These are phyloP conservation scores for Rallus limicola DNA, from an alignment of 2,113 vertebrate genomes.

Conservation along the genomic window DNA sequence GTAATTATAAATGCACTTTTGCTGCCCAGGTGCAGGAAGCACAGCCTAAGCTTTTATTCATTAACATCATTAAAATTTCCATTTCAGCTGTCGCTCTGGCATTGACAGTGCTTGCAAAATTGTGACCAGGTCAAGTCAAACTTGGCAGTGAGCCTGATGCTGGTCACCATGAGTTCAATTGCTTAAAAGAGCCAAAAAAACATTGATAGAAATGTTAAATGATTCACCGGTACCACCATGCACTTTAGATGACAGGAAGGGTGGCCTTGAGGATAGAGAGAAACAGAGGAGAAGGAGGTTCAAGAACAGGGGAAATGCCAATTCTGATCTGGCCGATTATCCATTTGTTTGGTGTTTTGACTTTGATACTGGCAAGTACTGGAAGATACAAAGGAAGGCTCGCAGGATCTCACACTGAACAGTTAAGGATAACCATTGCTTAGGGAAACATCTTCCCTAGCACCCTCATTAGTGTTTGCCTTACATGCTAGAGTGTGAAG, in stretches of 20 bases:
- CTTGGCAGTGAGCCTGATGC: slow-evolving; percentile 21
- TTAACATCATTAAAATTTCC: slow-evolving; percentile 71
- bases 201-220: slow-evolving; percentile 17
- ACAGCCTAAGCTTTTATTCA: slow-evolving; percentile 59
- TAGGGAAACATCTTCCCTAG: not conserved
- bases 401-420: not conserved
- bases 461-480: not conserved
- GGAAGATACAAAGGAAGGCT: not conserved
- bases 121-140: slow-evolving; percentile 38
- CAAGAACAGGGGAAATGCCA: not conserved
- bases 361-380: not conserved
- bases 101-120: slow-evolving; percentile 37
- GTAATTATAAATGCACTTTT: slow-evolving; percentile 67
- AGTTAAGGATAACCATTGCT: not conserved
- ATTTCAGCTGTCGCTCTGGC: slow-evolving; percentile 51
- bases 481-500: not conserved
- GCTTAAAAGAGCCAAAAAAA: not conserved
- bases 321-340: not conserved
- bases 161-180: not conserved
- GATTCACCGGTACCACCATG: not conserved
- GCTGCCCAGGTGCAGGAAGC: slow-evolving; percentile 54
- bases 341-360: not conserved
- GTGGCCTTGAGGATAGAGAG: not conserved
- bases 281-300: not conserved
- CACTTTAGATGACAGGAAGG: not conserved